Percentiles rank a stretch among this genome's conserved stretches.
phyloP scores from a whole-genome alignment of 2,888 invertebrate genomes.

The Xestia xanthographa region DNA sequence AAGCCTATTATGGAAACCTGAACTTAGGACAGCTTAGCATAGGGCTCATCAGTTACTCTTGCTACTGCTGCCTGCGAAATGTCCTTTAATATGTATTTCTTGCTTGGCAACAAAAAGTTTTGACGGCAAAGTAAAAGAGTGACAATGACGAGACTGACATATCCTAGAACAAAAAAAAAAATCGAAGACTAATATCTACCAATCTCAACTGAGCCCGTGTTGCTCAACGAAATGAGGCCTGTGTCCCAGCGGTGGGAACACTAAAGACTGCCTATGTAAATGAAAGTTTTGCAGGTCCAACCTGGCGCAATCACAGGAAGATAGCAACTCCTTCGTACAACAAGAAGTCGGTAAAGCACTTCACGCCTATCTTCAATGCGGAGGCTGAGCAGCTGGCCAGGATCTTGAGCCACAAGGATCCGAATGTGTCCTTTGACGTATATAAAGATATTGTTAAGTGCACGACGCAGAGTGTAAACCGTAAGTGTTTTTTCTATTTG shows the following conservation, averaged over 20 bases:
- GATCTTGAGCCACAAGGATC: constrained; percentile 69
- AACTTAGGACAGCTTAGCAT: not conserved
- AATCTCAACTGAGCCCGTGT: not conserved
- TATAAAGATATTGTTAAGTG: constrained; percentile 77
- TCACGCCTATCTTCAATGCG: constrained; percentile 74
- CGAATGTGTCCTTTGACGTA: constrained; percentile 71
- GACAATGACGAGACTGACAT: not conserved
- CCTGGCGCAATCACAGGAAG: constrained; percentile 82
- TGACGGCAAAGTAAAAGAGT: no score
- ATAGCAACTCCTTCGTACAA: constrained; percentile 83
- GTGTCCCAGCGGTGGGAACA: not conserved
- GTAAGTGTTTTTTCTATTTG: constrained; percentile 71
- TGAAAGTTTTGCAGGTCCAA: constrained; percentile 72
- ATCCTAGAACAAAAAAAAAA: not conserved
- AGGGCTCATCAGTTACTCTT: not conserved
- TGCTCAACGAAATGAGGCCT: not conserved
- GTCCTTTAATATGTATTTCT: no score
- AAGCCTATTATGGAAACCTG: not conserved
- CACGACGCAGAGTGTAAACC: constrained; percentile 83
- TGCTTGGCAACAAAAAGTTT: no score
- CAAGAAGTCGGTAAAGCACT: constrained; percentile 78
- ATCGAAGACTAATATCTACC: not conserved
- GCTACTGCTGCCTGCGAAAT: no score
- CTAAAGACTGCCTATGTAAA: not conserved
- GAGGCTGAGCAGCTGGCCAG: constrained; percentile 74